Conservation (phyloP, 1,140 invertebrate genomes). For the Paralvinella palmiformis region DNA sequence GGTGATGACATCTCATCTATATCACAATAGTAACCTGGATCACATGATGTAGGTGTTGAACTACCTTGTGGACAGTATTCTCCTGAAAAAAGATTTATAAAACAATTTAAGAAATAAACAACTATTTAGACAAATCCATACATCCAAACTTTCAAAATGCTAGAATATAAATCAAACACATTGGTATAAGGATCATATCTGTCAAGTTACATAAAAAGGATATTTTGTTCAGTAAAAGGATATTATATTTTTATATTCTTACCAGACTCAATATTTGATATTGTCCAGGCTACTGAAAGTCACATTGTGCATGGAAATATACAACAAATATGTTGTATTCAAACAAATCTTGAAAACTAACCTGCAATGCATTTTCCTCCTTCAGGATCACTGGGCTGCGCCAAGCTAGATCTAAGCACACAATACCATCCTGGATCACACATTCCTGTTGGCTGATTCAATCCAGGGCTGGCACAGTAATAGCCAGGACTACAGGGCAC, state of each 20-base stretch:
- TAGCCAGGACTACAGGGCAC: slow-evolving; percentile 34
- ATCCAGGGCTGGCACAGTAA: slow-evolving; percentile 39
- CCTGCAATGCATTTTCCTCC: slow-evolving; percentile 40
- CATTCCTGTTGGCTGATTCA: slow-evolving; percentile 29
- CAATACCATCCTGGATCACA: slow-evolving; percentile 46
- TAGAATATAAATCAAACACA: too few relatives aligned
- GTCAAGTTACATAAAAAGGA: too few relatives aligned
- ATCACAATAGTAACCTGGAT: slow-evolving; percentile 37
- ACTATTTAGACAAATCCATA: too few relatives aligned
- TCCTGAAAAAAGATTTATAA: too few relatives aligned
- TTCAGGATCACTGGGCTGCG: slow-evolving; percentile 27
- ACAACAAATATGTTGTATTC: slow-evolving; percentile 19
- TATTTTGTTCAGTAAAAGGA: too few relatives aligned
- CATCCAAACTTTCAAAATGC: too few relatives aligned
- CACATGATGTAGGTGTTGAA: slow-evolving; percentile 30
- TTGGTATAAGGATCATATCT: too few relatives aligned
- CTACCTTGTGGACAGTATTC: slow-evolving; percentile 34
- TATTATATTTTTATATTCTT: too few relatives aligned
- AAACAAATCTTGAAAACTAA: slow-evolving; percentile 10
- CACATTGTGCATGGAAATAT: too few relatives aligned
- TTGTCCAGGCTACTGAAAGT: too few relatives aligned
- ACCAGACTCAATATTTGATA: too few relatives aligned
- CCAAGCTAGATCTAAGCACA: slow-evolving; percentile 29
- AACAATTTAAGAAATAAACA: too few relatives aligned
- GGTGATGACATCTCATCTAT: slow-evolving; percentile 27